phyloP scores from a whole-genome alignment of 1,140 invertebrate species.

The Brachionus koreanus region DNA sequence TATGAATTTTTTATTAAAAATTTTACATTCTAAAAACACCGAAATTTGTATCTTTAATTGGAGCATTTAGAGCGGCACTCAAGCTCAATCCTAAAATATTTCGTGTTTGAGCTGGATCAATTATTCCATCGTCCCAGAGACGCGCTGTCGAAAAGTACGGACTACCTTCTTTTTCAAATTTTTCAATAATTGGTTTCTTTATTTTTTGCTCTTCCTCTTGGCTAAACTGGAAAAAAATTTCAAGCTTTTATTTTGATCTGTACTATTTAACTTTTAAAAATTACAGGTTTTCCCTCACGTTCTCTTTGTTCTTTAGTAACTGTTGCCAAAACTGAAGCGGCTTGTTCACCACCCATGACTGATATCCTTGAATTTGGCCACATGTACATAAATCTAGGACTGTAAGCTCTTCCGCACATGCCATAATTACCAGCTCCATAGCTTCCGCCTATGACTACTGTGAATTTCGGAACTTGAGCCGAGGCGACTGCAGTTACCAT shows the following conservation, averaged over 20 bases:
- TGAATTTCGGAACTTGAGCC: conserved; percentile 90
- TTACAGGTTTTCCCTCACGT: conserved; percentile 68
- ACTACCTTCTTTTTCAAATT: conserved; percentile 85
- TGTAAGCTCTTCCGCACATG: conserved; percentile 68
- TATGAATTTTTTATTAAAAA: neutral
- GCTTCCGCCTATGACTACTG: conserved; percentile 59
- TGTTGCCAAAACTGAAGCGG: conserved; percentile 57
- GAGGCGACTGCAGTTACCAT: conserved; percentile 97
- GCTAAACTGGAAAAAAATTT: conserved; percentile 64
- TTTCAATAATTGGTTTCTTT: conserved; percentile 77
- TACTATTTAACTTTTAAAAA: conserved; percentile 16
- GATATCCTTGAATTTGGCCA: conserved; percentile 59
- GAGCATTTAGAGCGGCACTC: conserved; percentile 54
- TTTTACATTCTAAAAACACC: conserved; percentile 57
- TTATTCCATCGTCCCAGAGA: conserved; percentile 59
- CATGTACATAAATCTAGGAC: conserved; percentile 58
- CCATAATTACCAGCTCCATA: conserved; percentile 89
- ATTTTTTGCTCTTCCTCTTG: conserved; percentile 75
- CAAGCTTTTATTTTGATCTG: neutral
- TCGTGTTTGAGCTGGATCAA: conserved; percentile 57
- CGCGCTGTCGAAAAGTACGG: conserved; percentile 84
- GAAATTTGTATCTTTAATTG: conserved; percentile 52
- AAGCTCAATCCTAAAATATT: conserved; percentile 55
- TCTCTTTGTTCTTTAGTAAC: conserved; percentile 69
- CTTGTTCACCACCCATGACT: conserved; percentile 60